Evolutionary conservation across 2,797 vertebrate species (phyloP), one percentile per base, ranked within the genome.

Genomic region (Ceryle rudis): DNA sequence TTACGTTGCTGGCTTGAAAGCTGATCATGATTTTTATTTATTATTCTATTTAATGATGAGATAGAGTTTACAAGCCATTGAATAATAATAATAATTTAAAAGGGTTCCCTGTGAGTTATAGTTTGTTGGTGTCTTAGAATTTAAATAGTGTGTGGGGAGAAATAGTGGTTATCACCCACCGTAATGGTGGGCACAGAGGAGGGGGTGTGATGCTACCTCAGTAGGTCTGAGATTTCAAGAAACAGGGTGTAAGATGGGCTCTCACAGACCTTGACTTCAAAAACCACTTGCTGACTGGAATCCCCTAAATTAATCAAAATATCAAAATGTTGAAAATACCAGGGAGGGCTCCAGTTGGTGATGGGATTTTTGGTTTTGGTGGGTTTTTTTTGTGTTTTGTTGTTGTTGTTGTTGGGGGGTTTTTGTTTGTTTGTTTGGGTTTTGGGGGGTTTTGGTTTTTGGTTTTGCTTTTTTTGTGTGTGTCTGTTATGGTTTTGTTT

Each of bases 21-120:
- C 57, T 19, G 44, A 78, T 89, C 89, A 89, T 95, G 90, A 97
- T 93, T 95, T 96, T 96, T 96, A 95, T 96, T 97, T 97, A 97
- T 92, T 95, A 52, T 89, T 90, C 93, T 92, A 71, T 92, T 96
- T 95, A 96, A 96, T 96, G 96, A 93, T 93, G 93, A 95, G 92
- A 86, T 95, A 90, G 70, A 85, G 91, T 96, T 96, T 97, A 97
- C 95, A 96, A 96, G 93, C 90, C 91, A 95, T 95, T 95, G 94
- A 95, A 95, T 94, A 95, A 94, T 91, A 92, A 93, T 93, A 92
- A 92, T 95, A 91, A 95, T 93, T 95, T 96, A 93, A 96, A 90
- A 92, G 64, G 60, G 42, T 77, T 96, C 44, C 55, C 78, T 6
- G 19, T 94, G 91, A 96, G 71, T 96, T 95, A 96, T 90, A 39